Base-by-base conservation (phyloP, 2,113 vertebrate species). In the Puffinus mauretanicus region DNA sequence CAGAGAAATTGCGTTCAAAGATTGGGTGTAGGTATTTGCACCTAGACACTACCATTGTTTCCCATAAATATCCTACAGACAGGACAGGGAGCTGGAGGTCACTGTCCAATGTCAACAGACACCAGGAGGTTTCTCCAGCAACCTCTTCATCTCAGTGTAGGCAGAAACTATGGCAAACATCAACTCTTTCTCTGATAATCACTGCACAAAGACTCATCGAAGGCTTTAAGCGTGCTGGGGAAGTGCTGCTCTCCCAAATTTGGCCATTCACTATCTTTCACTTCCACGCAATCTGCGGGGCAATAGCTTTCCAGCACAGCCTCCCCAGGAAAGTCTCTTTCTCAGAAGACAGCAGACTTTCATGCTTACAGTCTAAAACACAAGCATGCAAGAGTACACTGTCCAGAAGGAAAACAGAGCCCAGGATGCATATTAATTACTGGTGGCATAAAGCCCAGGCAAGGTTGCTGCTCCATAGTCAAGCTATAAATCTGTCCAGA, bases 401-500 rank as follows among this genome's bases (percentile, higher is more conserved):
- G 92, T 93, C 94, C 96, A 97, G 97, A 96, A 94, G 79, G 90
- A 96, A 94, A 98, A 86, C 95, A 96, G 76, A 95, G 86, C 82
- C 90, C 40, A 51, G 78, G 88, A 40, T 93, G 66, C 71, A 92
- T 70, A 96, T 97, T 97, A 97, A 96, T 97, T 90, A 86, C 76
- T 2, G 0, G 65, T 97, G 97, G 96, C 96, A 90, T 49, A 67
- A 30, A 96, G 97, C 97, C 97, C 96, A 97, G 94, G 79, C 80
- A 54, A 93, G 88, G 76, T 55, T 96, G 71, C 79, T 96, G 94
- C 94, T 96, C 86, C 79, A 64, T 5, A 94, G 95, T 27, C 84
- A 93, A 88, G 84, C 79, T 47, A 92, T 97, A 96, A 97, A 98
- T 97, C 97, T 97, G 93, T 94, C 96, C 92, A 96, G 91, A 97